A percentile compares a stretch with the other conserved stretches of the same genome.
phyloP scores from a whole-genome alignment of 2,888 invertebrate species.

The Xestobium rufovillosum region DNA sequence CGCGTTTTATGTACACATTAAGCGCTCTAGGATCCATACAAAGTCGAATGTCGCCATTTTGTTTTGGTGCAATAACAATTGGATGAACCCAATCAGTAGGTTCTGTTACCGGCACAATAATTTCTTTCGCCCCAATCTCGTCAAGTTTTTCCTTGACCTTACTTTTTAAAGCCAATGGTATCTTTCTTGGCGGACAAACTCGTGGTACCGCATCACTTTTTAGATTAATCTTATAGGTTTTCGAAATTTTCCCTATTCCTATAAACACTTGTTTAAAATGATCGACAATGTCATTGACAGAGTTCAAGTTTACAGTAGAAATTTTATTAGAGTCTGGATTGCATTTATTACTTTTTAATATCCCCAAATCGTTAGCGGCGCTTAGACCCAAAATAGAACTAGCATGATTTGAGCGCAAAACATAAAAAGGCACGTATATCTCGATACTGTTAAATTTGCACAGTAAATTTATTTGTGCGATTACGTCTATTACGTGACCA shows the following conservation, averaged over 20 bases:
- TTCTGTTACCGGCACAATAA: slow-evolving; percentile 11
- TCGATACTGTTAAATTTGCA: too few species aligned
- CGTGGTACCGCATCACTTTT: slow-evolving; percentile 14
- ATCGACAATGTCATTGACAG: not conserved
- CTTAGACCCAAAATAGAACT: too few species aligned
- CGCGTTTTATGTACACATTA: slow-evolving; percentile 12
- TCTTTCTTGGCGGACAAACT: slow-evolving; percentile 13
- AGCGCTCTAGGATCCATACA: slow-evolving; percentile 18
- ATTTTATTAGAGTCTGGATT: too few species aligned
- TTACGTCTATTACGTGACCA: too few species aligned
- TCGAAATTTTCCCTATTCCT: not conserved
- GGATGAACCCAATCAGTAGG: slow-evolving; percentile 18
- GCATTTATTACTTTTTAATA: too few species aligned
- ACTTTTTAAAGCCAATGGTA: slow-evolving; percentile 12
- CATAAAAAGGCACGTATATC: too few species aligned
- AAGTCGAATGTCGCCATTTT: slow-evolving; percentile 16
- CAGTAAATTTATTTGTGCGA: too few species aligned
- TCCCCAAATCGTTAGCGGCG: too few species aligned
- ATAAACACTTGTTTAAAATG: not conserved
- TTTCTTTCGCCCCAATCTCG: slow-evolving; percentile 5
- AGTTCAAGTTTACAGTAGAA: too few species aligned
- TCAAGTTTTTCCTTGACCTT: slow-evolving; percentile 16
- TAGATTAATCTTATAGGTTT: too few species aligned
- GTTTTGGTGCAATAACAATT: slow-evolving; percentile 15
- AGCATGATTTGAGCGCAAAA: too few species aligned